These are phyloP conservation scores for Regulus satrapa DNA, from an alignment of 2,113 vertebrate genomes.

Conservation along the genomic window DNA sequence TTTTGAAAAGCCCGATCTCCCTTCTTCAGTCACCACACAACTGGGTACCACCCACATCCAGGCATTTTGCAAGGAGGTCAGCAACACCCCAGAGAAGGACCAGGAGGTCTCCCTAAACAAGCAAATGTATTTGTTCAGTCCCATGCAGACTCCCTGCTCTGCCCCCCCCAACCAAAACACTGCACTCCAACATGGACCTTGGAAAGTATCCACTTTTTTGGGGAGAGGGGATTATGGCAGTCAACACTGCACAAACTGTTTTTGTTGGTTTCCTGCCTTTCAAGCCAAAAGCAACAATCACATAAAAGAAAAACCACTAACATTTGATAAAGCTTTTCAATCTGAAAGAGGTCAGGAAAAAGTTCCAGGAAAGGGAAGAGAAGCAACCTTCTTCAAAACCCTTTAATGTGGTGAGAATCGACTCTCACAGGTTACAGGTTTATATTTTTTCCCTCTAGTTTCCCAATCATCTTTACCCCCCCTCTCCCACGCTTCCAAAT, in stretches of 20 bases:
- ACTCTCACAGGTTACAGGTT: not conserved
- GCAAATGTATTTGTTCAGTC: not conserved
- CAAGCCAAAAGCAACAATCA: slow-evolving; percentile 25
- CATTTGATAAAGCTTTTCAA: slow-evolving; percentile 28
- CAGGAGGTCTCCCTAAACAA: not conserved
- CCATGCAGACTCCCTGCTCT: not conserved
- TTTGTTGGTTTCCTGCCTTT: slow-evolving; percentile 30
- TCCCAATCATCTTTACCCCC: not conserved
- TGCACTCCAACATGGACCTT: not conserved
- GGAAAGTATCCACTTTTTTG: not conserved
- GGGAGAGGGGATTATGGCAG: not conserved
- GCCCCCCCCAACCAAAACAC: not conserved
- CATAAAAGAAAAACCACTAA: slow-evolving; percentile 15
- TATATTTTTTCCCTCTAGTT: not conserved
- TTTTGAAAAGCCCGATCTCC: not conserved
- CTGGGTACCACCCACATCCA: not conserved
- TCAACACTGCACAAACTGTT: not conserved
- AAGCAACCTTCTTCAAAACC: not conserved
- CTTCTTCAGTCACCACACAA: not conserved
- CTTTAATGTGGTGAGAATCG: not conserved
- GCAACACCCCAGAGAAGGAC: not conserved
- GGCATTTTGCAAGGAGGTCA: not conserved
- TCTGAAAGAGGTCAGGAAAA: slow-evolving; percentile 31
- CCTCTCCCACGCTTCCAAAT: not conserved
- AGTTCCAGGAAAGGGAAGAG: slow-evolving; percentile 40